Evolutionary conservation across 2,113 vertebrate genomes (phyloP).

Genomic region (Platichthys stellatus): DNA sequence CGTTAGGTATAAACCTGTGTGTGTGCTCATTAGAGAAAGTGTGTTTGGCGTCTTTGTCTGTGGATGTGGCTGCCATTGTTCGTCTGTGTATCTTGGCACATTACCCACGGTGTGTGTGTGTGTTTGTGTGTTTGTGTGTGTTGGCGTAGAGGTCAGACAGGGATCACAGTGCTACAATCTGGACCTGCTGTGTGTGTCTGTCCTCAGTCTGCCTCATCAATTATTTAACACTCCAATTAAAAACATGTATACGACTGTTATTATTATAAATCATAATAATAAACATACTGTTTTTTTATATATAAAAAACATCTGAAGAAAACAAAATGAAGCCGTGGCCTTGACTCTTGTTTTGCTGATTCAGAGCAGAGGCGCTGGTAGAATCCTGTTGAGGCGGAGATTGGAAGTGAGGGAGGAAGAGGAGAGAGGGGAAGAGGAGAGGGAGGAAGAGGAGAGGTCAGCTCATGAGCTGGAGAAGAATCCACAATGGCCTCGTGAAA

Average conservation of each 20-base stretch:
- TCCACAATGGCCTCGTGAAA: conserved; percentile 40
- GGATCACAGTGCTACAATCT: conserved; percentile 63
- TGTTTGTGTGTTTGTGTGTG: conserved; percentile 16
- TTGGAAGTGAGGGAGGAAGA: conserved; percentile 10
- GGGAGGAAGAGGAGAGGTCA: conserved; percentile 14
- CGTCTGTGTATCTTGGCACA: conserved; percentile 15
- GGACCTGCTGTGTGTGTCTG: conserved; percentile 52
- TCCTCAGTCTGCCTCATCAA: conserved; percentile 33
- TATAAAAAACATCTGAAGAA: too few species aligned
- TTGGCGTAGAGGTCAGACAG: conserved; percentile 45
- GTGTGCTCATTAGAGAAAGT: neutral
- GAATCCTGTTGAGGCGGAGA: conserved; percentile 16
- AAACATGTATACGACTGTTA: neutral
- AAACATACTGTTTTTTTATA: neutral
- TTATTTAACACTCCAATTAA: neutral
- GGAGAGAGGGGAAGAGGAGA: conserved; percentile 15
- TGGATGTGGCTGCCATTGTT: conserved; percentile 26
- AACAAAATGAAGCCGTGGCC: neutral
- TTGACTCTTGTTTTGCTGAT: neutral
- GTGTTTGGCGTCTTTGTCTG: conserved; percentile 30
- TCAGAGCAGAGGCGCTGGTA: conserved; percentile 3
- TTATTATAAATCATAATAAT: too few species aligned
- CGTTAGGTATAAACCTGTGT: neutral
- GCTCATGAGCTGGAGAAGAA: conserved; percentile 27
- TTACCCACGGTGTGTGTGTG: conserved; percentile 13